Percentiles rank a stretch among this genome's conserved stretches.
Conservation (phyloP, 2,113 vertebrate genomes). For the Notarius lentiginosus region DNA sequence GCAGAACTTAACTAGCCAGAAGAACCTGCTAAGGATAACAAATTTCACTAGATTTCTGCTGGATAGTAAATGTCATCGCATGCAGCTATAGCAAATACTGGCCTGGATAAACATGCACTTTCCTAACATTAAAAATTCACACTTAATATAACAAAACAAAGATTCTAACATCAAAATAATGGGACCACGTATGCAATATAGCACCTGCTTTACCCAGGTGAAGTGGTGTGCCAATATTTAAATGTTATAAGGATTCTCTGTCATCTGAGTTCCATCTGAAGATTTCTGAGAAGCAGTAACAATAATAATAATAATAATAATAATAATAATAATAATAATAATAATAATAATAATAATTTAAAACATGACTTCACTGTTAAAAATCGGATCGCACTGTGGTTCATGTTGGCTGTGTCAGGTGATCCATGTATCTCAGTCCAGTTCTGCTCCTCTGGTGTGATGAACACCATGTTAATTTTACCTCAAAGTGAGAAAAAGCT, state of each 20-base stretch:
- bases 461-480: neutral
- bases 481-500: neutral
- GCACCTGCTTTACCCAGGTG: neutral
- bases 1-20: neutral
- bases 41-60: neutral
- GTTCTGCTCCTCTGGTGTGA: neutral
- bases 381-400: neutral
- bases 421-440: neutral
- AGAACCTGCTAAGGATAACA: neutral
- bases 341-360: neutral
- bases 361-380: neutral
- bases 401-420: neutral
- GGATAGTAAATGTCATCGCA: neutral
- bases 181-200: neutral
- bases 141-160: neutral
- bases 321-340: neutral
- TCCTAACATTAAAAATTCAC: neutral
- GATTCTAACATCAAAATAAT: neutral
- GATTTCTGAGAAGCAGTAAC: neutral
- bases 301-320: neutral
- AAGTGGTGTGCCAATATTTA: neutral
- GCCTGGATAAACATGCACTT: neutral
- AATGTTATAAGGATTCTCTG: neutral
- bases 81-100: neutral
- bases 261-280: neutral